These are phyloP conservation scores for Aythya fuligula DNA, from an alignment of 2,797 vertebrate genomes.

Conservation along the genomic window DNA sequence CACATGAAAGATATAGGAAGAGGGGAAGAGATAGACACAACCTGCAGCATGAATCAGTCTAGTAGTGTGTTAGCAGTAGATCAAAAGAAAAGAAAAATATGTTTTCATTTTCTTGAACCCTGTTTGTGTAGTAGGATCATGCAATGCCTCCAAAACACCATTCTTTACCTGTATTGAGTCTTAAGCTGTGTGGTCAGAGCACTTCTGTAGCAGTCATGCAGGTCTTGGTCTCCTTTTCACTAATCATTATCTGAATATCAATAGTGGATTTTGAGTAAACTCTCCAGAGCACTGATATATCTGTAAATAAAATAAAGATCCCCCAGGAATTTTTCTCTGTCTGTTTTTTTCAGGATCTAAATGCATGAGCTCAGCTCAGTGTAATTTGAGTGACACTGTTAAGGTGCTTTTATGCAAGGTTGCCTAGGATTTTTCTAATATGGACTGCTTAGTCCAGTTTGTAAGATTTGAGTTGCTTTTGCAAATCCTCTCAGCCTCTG, in stretches of 20 bases:
- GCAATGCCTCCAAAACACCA: background rate
- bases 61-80: background rate
- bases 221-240: background rate
- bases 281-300: background rate
- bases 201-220: background rate
- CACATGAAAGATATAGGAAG: background rate
- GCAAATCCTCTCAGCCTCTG: background rate
- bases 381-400: background rate
- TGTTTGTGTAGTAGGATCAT: background rate
- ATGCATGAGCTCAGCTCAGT: background rate
- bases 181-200: background rate
- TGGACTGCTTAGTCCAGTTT: background rate
- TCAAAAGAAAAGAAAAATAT: background rate
- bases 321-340: background rate
- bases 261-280: background rate
- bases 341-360: background rate
- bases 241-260: rapidly evolving
- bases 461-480: background rate
- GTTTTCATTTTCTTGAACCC: background rate
- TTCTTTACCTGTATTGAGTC: background rate
- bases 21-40: background rate
- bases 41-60: background rate
- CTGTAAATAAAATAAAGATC: background rate
- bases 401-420: rapidly evolving
- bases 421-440: rapidly evolving